phyloP scores from a whole-genome alignment of 2,113 vertebrate genomes.

The Terrapene triunguis region DNA sequence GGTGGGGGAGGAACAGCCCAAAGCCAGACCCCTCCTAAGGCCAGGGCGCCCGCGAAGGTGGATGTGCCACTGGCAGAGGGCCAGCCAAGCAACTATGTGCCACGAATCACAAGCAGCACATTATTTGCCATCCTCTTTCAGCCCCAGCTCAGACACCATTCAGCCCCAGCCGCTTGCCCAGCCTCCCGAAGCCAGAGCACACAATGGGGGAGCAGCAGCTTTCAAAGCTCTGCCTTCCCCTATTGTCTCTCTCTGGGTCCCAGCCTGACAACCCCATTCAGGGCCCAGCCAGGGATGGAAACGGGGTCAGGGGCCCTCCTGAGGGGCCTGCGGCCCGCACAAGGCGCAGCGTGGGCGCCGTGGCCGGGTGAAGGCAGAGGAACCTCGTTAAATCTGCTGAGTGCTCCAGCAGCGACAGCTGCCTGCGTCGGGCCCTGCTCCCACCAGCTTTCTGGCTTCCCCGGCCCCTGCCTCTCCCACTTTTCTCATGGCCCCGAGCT shows the following conservation, averaged over 20 bases:
- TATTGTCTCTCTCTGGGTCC: background rate
- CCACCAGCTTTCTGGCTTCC: background rate
- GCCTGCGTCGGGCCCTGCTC: background rate
- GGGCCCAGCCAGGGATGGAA: background rate
- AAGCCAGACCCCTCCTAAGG: background rate
- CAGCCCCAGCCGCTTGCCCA: background rate
- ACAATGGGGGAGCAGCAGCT: background rate
- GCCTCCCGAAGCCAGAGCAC: background rate
- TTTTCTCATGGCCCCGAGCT: too few relatives aligned
- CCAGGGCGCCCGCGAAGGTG: background rate
- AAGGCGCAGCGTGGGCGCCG: background rate
- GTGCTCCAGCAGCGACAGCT: background rate
- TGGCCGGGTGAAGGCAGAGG: background rate
- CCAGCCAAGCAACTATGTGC: background rate
- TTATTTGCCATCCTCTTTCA: background rate
- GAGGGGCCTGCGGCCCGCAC: background rate
- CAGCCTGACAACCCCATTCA: background rate
- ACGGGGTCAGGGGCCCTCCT: background rate
- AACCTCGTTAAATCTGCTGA: background rate
- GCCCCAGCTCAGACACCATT: background rate
- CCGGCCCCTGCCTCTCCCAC: too few relatives aligned
- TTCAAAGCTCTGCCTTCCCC: background rate
- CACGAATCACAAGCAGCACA: background rate
- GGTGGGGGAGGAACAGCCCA: background rate
- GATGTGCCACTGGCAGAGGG: background rate